Evolutionary conservation across 2,888 invertebrate species (phyloP), one percentile per base, ranked within the genome.

Genomic region (Alloplasta piceator): DNA sequence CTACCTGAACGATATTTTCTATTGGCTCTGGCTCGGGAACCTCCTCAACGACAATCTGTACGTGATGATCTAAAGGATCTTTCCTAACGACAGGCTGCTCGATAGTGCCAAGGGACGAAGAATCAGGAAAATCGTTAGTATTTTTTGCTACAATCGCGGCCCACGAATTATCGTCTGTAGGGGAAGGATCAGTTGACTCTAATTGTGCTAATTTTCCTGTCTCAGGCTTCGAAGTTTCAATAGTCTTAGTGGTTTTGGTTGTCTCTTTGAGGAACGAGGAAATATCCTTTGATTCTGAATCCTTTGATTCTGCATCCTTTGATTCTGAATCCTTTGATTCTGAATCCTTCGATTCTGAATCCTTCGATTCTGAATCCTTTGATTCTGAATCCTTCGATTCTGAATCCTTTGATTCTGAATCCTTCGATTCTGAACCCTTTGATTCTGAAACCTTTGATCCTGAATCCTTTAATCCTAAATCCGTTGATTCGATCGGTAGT

Each of bases 371-470:
- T 76, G 77, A 64, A 82, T 81, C 39, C 80, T 73, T 38, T 85
- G 77, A 72, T 83, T 84, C 60, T 83, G 85, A n/a, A n/a, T n/a
- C 46, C 71, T 73, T 50, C 70, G 77, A 55, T 73, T 70, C 50
- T n/a, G n/a, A n/a, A n/a, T n/a, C n/a, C n/a, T n/a, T n/a, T n/a
- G n/a, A n/a, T n/a, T n/a, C n/a, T n/a, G n/a, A n/a, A n/a, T n/a
- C n/a, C n/a, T n/a, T n/a, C n/a, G n/a, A n/a, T n/a, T n/a, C n/a
- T n/a, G n/a, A n/a, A n/a, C n/a, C n/a, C n/a, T n/a, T n/a, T n/a
- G n/a, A n/a, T n/a, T n/a, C n/a, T n/a, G 96, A 95, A 91, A 95
- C 96, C 10, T 84, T 85, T 1, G 66, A 50, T 77, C 86, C 83
- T n/a, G 26, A 60, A 4, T 86, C 83, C 9, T 26, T 61, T 2